Base-by-base conservation (phyloP, 1,140 invertebrate genomes). In the Atta colombica region DNA sequence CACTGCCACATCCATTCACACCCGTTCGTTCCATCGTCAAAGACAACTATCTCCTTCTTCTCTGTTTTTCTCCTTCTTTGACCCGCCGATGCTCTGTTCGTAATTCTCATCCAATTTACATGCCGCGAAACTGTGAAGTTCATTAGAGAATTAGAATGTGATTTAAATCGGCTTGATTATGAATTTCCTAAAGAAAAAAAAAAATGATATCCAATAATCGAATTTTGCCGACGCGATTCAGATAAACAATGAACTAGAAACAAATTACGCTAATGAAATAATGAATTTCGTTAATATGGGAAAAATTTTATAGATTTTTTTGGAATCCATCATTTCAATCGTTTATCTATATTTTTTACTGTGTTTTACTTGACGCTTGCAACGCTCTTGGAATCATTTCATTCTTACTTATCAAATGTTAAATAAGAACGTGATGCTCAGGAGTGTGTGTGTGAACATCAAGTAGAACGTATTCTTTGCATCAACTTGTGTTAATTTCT, bases 81-180 rank as follows among this genome's bases (percentile, higher is more conserved):
- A 60, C 58, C n/a, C n/a, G 4, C 51, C 55, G 74, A 35, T 6
- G 31, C 31, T 31, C 45, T 72, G 25, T 58, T 72, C 77, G 51
- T 72, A 69, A 55, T 58, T 82, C 55, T 74, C 25, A 28, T 82
- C 39, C 25, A 39, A 74, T 61, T 74, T 45, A 82, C 55, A 16
- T 45, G 53, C 31, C n/a, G 66, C 66, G 51, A 81, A 71, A 71
- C 21, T 60, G 21, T 49, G 25, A 60, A 53, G 55, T 82, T 72
- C 25, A 45, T 82, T 81, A 81, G 21, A 31, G 25, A 72, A 35
- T 82, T 72, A 72, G 51, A n/a, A 25, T 5, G 35, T 58, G 35
- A 60, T 82, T 6, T 51, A 49, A 18, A 14, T 65, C 18, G 31
- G 49, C 14, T 21, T 28, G 66, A 72, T 71, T 58, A 45, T 55